phyloP scores from a whole-genome alignment of 2,888 invertebrate genomes.

The Eucriotettix oculatus region DNA sequence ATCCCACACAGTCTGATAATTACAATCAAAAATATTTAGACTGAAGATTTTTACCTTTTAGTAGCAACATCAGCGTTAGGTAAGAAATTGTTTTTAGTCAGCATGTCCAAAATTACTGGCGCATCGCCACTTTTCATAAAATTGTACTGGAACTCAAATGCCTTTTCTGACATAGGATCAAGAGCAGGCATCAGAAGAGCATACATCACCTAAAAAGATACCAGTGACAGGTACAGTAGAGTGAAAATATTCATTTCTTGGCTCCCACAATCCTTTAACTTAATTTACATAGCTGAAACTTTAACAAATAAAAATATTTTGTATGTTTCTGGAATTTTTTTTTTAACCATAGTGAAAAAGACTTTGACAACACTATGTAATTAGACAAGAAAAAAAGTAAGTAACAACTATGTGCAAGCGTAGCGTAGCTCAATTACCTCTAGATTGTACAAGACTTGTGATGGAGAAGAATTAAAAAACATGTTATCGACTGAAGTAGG shows the following conservation, averaged over 20 bases:
- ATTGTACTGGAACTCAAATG: conserved; percentile 50
- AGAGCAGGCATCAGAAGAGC: conserved; percentile 82
- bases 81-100: conserved; percentile 73
- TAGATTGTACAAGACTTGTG: conserved; percentile 57
- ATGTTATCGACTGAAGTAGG: conserved; percentile 38
- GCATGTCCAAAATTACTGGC: conserved; percentile 55
- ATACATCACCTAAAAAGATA: conserved; percentile 51
- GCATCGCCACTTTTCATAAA: conserved; percentile 49
- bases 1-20: neutral
- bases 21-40: too few species aligned
- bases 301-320: neutral
- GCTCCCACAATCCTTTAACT: neutral
- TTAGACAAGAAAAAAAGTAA: neutral
- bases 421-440: conserved; percentile 32
- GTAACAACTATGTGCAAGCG: neutral
- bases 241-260: too few species aligned
- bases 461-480: conserved; percentile 53
- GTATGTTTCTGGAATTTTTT: neutral
- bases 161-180: conserved; percentile 60
- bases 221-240: neutral
- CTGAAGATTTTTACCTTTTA: conserved; percentile 29
- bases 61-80: conserved; percentile 61
- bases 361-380: neutral
- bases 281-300: neutral
- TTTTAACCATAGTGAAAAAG: neutral